Evolutionary conservation across 2,888 invertebrate species (phyloP).

Genomic region (Campopleginae sp.): DNA sequence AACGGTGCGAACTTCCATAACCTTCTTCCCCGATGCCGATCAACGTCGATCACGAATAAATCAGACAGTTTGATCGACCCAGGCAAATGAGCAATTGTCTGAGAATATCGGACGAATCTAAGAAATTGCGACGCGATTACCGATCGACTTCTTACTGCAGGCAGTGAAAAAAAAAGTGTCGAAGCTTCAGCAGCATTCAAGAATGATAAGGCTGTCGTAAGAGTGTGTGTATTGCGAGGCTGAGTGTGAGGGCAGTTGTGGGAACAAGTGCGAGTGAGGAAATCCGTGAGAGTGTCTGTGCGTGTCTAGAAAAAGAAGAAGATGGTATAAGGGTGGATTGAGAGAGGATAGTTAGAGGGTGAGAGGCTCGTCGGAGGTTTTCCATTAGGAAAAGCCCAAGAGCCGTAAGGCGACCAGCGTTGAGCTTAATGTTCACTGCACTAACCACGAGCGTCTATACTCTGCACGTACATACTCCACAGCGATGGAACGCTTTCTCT

Average conservation of each 20-base stretch:
- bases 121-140: conserved; percentile 18
- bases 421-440: conserved; percentile 63
- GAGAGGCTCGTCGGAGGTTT: conserved; percentile 23
- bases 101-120: neutral
- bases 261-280: neutral
- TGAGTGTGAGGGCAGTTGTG: neutral
- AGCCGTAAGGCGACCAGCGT: conserved; percentile 42
- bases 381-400: conserved; percentile 58
- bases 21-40: too few relatives aligned
- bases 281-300: neutral
- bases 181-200: conserved; percentile 9
- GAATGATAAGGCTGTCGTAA: neutral
- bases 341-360: conserved; percentile 28
- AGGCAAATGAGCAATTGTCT: neutral
- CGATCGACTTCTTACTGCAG: conserved; percentile 32
- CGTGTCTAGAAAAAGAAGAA: neutral
- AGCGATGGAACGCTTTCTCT: conserved; percentile 25
- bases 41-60: neutral
- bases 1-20: too few relatives aligned
- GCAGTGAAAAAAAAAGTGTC: conserved; percentile 44
- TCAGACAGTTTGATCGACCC: neutral
- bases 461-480: conserved; percentile 14
- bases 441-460: conserved; percentile 46
- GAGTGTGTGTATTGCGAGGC: neutral
- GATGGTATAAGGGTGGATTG: neutral